Conservation (phyloP, 2,888 invertebrate species). For the Agapostemon virescens region DNA sequence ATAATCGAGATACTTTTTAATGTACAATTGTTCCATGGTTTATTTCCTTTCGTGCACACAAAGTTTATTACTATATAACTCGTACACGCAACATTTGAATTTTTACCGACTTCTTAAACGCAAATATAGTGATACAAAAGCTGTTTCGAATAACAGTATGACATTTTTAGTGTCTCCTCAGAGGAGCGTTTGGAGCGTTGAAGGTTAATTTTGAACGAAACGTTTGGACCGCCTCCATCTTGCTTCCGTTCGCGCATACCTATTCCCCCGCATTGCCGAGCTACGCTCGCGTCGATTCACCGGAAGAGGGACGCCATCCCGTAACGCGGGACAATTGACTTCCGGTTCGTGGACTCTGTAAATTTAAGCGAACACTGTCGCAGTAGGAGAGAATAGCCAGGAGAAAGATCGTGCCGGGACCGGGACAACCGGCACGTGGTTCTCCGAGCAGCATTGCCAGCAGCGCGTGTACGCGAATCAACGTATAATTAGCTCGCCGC, state of each 20-base stretch:
- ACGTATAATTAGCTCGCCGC: constrained; percentile 61
- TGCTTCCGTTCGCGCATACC: neutral
- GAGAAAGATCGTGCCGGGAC: constrained; percentile 37
- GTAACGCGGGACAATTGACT: neutral
- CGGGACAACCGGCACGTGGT: constrained; percentile 37
- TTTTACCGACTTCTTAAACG: too few relatives aligned
- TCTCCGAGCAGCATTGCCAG: constrained; percentile 7
- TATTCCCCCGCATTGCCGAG: neutral
- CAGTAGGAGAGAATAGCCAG: neutral
- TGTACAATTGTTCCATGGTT: too few relatives aligned
- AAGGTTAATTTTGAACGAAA: too few relatives aligned
- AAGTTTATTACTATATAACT: too few relatives aligned
- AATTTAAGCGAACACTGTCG: neutral
- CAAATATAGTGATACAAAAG: too few relatives aligned
- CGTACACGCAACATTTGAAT: too few relatives aligned
- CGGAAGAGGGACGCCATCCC: neutral
- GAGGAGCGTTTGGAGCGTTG: too few relatives aligned
- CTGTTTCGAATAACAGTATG: too few relatives aligned
- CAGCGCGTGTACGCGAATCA: constrained; percentile 52
- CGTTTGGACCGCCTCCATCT: too few relatives aligned
- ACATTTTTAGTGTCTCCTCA: too few relatives aligned
- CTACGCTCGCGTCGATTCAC: neutral
- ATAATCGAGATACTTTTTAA: too few relatives aligned
- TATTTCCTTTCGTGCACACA: too few relatives aligned
- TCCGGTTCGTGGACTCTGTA: neutral